phyloP scores from a whole-genome alignment of 2,888 invertebrate species.

The Cosmopolites sordidus region DNA sequence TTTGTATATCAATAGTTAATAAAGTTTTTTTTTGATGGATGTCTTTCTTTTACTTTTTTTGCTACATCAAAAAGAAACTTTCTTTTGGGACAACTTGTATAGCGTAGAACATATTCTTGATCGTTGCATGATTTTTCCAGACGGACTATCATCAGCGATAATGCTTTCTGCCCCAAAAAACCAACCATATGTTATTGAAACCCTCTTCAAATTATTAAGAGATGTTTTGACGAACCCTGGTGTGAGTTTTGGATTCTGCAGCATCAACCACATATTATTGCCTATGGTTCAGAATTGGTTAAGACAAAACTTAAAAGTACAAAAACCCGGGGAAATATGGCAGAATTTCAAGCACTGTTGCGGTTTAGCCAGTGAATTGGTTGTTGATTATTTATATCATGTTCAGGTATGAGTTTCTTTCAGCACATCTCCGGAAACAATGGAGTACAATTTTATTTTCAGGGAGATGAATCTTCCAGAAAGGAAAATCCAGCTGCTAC shows the following conservation, averaged over 20 bases:
- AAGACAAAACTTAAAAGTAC: conserved; percentile 59
- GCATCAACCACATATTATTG: conserved; percentile 84
- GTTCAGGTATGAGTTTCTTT: conserved; percentile 55
- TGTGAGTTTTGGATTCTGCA: conserved; percentile 83
- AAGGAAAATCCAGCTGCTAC: conserved; percentile 59
- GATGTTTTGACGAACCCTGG: conserved; percentile 78
- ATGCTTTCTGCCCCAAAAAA: conserved; percentile 72
- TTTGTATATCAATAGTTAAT: no score
- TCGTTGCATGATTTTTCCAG: no score
- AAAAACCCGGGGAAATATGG: conserved; percentile 72
- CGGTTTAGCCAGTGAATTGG: conserved; percentile 85
- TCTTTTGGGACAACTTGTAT: no score
- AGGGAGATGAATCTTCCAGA: conserved; percentile 26
- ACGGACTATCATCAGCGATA: conserved; percentile 77
- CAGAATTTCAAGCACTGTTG: conserved; percentile 94
- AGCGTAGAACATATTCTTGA: no score
- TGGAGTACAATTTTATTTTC: neutral
- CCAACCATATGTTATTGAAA: conserved; percentile 84
- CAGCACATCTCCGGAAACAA: neutral
- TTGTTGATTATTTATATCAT: conserved; percentile 79
- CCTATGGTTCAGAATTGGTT: conserved; percentile 94
- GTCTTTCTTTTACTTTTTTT: no score
- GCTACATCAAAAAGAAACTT: no score
- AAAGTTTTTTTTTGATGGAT: no score
- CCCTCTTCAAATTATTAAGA: conserved; percentile 77